phyloP scores from a whole-genome alignment of 2,797 vertebrate species.

The Lutjanus campechanus region DNA sequence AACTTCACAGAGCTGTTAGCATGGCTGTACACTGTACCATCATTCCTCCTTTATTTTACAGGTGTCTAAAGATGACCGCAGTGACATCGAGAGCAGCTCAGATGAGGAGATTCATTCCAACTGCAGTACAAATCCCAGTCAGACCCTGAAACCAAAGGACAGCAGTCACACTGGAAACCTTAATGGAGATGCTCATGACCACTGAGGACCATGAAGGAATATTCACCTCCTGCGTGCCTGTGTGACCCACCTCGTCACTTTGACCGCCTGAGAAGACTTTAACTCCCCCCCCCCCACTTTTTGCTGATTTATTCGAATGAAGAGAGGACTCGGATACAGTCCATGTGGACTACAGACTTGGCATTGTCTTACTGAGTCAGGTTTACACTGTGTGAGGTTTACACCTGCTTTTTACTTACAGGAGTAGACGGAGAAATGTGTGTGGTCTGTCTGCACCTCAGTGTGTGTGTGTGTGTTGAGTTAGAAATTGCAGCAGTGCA shows the following conservation, averaged over 20 bases:
- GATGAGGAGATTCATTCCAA: constrained; percentile 89
- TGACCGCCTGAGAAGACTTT: constrained; percentile 30
- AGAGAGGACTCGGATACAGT: constrained; percentile 39
- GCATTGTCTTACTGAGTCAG: constrained; percentile 43
- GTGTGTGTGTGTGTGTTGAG: constrained; percentile 22
- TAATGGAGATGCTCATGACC: constrained; percentile 68
- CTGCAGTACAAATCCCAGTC: constrained; percentile 63
- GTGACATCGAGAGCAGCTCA: constrained; percentile 97
- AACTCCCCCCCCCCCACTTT: background rate
- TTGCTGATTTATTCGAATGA: constrained; percentile 11
- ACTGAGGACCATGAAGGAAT: constrained; percentile 44
- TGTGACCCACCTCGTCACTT: constrained; percentile 41
- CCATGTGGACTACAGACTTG: constrained; percentile 41
- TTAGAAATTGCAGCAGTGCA: constrained; percentile 7
- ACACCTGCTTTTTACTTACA: constrained; percentile 62
- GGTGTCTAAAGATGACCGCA: constrained; percentile 97
- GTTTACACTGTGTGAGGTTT: constrained; percentile 75
- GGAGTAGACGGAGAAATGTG: constrained; percentile 15
- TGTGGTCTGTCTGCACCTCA: constrained; percentile 22
- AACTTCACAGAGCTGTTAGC: constrained; percentile 2
- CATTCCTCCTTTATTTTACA: constrained; percentile 54
- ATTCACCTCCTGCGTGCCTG: constrained; percentile 28
- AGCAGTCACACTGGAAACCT: constrained; percentile 87
- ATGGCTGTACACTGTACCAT: background rate
- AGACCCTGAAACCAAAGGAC: constrained; percentile 78